phyloP scores from a whole-genome alignment of 1,140 invertebrate species.

The Reticulitermes speratus region DNA sequence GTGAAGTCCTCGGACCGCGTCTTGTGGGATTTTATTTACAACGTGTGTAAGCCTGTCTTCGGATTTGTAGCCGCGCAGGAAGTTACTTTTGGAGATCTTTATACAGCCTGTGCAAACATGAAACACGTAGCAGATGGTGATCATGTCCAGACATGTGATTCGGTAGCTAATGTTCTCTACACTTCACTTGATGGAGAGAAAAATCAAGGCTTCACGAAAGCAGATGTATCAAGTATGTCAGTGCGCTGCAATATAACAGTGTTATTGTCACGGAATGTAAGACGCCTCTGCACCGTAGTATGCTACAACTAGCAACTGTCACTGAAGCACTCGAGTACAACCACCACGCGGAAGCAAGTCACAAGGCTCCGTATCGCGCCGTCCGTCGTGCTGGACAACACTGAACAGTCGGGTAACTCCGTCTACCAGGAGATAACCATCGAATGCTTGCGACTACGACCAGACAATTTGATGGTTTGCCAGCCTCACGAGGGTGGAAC shows the following conservation, averaged over 20 bases:
- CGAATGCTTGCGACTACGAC: slow-evolving; percentile 34
- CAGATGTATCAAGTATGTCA: too few species aligned
- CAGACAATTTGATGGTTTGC: slow-evolving; percentile 40
- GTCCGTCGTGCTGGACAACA: background rate
- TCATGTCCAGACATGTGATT: too few species aligned
- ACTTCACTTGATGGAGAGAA: background rate
- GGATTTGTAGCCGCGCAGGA: background rate
- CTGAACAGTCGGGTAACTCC: background rate
- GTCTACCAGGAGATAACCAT: background rate
- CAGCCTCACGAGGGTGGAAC: slow-evolving; percentile 4
- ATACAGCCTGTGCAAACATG: background rate
- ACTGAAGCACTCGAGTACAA: too few species aligned
- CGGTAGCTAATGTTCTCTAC: background rate
- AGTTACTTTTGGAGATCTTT: background rate
- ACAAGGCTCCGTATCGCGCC: background rate
- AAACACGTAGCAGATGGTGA: background rate
- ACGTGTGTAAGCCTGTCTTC: slow-evolving; percentile 19
- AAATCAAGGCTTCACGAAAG: too few species aligned
- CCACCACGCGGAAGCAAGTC: background rate
- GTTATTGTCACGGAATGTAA: too few species aligned
- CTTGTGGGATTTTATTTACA: slow-evolving; percentile 23
- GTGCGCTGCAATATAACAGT: too few species aligned
- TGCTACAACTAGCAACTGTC: too few species aligned
- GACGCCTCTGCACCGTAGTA: too few species aligned
- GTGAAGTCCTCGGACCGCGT: slow-evolving; percentile 22